Percentiles rank a stretch among this genome's conserved stretches.
These are phyloP conservation scores for Peromyscus aztecus DNA, from an alignment of 2,797 vertebrate genomes.

Conservation along the genomic window DNA sequence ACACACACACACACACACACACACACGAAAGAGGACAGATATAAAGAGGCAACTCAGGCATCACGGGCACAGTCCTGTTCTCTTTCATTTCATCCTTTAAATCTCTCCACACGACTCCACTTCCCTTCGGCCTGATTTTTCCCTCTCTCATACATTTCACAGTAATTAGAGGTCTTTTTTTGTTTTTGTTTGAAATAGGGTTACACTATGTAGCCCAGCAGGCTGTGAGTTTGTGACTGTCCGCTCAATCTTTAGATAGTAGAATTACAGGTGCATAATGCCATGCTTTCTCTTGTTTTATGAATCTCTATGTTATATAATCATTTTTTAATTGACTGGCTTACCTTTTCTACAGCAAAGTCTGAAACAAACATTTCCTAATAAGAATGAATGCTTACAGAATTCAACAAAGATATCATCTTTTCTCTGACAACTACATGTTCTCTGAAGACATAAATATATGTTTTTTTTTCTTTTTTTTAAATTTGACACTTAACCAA, in stretches of 20 bases:
- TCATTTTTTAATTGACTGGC: conserved; percentile 6
- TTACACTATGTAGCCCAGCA: neutral
- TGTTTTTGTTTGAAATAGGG: neutral
- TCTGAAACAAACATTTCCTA: neutral
- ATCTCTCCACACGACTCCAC: neutral
- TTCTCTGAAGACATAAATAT: neutral
- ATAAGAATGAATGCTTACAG: neutral
- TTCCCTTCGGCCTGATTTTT: neutral
- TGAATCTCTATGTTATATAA: neutral
- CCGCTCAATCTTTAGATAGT: neutral
- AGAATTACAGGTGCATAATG: neutral
- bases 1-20: neutral
- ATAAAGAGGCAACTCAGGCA: neutral
- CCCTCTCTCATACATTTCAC: neutral
- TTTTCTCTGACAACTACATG: neutral
- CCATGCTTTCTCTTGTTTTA: neutral
- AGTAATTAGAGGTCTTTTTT: neutral
- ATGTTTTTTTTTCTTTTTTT: neutral
- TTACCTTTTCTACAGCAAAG: conserved; percentile 4
- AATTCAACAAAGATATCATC: neutral
- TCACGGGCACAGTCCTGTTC: fast-evolving
- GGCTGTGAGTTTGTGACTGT: neutral
- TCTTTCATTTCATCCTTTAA: neutral
- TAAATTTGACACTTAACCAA: neutral
- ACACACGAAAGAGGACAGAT: neutral